Evolutionary conservation across 30 jellyfish, hydroid and myxozoan genomes (phyloP), one percentile per base, ranked within the genome.

Genomic region (Turritopsis dohrnii): DNA sequence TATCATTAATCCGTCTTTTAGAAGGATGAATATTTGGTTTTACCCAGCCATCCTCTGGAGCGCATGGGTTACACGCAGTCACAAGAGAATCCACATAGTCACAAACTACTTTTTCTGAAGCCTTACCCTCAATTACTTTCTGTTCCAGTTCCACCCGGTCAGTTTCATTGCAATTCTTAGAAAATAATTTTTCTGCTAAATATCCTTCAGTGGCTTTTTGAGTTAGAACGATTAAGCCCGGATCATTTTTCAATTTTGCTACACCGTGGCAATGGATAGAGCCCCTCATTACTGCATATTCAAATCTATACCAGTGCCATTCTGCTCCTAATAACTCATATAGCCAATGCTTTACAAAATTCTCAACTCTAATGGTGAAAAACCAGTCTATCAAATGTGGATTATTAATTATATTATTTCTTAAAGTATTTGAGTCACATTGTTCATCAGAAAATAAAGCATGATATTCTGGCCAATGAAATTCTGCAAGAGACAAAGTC

Each of bases 401-500:
- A n/a, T n/a, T n/a, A n/a, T n/a, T n/a, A n/a, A n/a, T n/a, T n/a
- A n/a, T n/a, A n/a, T n/a, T n/a, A n/a, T n/a, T n/a, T n/a, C n/a
- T n/a, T n/a, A n/a, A n/a, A n/a, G n/a, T n/a, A n/a, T n/a, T n/a
- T n/a, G n/a, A n/a, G n/a, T n/a, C n/a, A n/a, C n/a, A 54, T 54
- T 18, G 72, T 54, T 54, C 72, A 16, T 54, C 21, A 16, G 19
- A 18, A 54, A 54, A 18, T 16, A 16, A 18, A 54, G n/a, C n/a
- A n/a, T n/a, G n/a, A n/a, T n/a, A n/a, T n/a, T n/a, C n/a, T n/a
- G n/a, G 89, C 89, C 89, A 82, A 52, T 84, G 90, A 84, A 72
- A 84, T n/a, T 84, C 90, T 30, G 90, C 87, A 74, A 86, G 74
- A 29, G 88, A 84, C 24, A 84, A 65, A n/a, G 90, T 84, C 90